phyloP scores from a whole-genome alignment of 2,888 invertebrate genomes.

The Tineola bisselliella region DNA sequence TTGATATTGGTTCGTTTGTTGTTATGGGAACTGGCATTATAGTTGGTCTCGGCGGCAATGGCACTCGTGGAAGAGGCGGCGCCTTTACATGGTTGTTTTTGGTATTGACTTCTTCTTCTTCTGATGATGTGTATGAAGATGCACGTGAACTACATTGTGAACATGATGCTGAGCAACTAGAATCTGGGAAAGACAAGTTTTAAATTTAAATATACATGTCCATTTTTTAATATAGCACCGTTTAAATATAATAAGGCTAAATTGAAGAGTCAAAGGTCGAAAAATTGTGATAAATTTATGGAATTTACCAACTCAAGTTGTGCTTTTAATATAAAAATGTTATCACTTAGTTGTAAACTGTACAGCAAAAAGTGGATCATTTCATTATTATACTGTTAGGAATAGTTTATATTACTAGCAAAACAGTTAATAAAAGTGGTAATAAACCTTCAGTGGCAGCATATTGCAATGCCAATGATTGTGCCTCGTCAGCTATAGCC shows the following conservation, averaged over 20 bases:
- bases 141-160: constrained; percentile 68
- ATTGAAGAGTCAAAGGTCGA: too few relatives aligned
- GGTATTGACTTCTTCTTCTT: not conserved
- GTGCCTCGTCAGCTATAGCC: constrained; percentile 75
- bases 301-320: too few relatives aligned
- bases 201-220: too few relatives aligned
- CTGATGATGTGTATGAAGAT: constrained; percentile 29
- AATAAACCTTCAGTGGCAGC: not conserved
- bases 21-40: constrained; percentile 39
- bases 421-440: not conserved
- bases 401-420: too few relatives aligned
- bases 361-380: too few relatives aligned
- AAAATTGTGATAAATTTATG: too few relatives aligned
- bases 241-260: too few relatives aligned
- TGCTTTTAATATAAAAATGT: too few relatives aligned
- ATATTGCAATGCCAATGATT: constrained; percentile 65
- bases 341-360: too few relatives aligned
- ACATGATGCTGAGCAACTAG: constrained; percentile 77
- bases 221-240: too few relatives aligned
- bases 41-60: constrained; percentile 25
- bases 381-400: too few relatives aligned
- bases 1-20: constrained; percentile 34
- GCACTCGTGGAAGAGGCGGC: constrained; percentile 19
- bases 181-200: too few relatives aligned
- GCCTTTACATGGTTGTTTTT: not conserved